Base-by-base conservation (phyloP, 1,140 invertebrate species). In the Marisa cornuarietis region DNA sequence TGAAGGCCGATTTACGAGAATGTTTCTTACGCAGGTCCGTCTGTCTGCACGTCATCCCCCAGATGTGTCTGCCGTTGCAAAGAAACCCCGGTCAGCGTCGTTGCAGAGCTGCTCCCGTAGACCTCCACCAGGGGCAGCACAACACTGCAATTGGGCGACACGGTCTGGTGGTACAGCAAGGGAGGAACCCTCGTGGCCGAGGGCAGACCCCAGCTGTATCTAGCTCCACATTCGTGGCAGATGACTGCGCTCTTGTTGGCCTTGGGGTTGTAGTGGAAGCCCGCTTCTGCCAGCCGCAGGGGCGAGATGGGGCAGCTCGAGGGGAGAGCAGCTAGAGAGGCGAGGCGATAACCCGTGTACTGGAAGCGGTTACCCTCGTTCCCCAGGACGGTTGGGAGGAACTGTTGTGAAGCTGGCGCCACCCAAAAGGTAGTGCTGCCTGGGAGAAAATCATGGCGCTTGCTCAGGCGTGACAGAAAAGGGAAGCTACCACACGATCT, bases 261-360 rank as follows among this genome's bases (percentile, higher is more conserved):
- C 0, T 26, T 4, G 54, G 73, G 73, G 58, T 75, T 31, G 54
- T 16, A 75, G 73, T 75, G 73, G 58, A 63, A 75, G 9, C 73
- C 73, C 14, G 58, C 73, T 14, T 75, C 73, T 0, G 73, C 73
- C 20, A 75, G 73, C 51, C 58, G 20, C 20, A 75, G 24, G n/a
- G 54, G 54, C 54, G 73, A 75, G 54, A 75, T 7, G 22, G n/a
- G 6, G 54, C 54, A 62, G 58, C 22, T 3, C 14, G 73, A 14
- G 31, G 73, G 73, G 11, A 75, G 73, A 26, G 54, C 58, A 13
- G 73, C 73, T 54, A 75, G 73, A 20, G 22, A 62, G 58, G 73
- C 73, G 54, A 75, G 22, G 54, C 73, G 73, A 54, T 75, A 75
- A 51, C 73, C 73, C 1, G 31, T 24, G 73, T 75, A 24, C 14